A percentile compares a stretch with the other conserved stretches of the same genome.
Evolutionary conservation across 2,888 invertebrate species (phyloP).

Genomic region (Invenusta paracnida): DNA sequence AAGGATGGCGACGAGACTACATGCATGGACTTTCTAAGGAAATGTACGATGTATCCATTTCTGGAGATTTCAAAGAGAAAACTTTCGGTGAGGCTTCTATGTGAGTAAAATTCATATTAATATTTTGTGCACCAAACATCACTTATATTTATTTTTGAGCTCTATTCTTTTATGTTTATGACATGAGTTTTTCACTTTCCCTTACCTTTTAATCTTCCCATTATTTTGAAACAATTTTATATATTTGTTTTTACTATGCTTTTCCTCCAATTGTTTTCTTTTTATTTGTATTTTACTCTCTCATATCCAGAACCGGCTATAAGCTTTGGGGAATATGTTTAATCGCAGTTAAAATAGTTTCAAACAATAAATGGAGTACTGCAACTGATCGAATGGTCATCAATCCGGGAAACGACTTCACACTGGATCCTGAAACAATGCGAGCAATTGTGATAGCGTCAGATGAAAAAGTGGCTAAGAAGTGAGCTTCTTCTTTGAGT

Average conservation of each 20-base stretch:
- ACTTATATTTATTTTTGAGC: too few species aligned
- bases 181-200: too few species aligned
- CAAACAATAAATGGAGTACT: not conserved
- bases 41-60: not conserved
- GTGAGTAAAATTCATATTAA: not conserved
- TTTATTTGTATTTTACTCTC: not conserved
- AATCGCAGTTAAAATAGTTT: not conserved
- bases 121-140: too few species aligned
- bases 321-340: slow-evolving; percentile 21
- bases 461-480: not conserved
- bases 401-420: not conserved
- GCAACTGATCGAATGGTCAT: not conserved
- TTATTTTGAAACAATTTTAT: too few species aligned
- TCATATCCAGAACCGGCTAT: not conserved
- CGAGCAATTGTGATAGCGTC: not conserved
- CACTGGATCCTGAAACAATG: not conserved
- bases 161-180: too few species aligned
- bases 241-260: too few species aligned
- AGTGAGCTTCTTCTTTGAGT: too few species aligned
- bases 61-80: not conserved
- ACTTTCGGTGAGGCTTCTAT: not conserved
- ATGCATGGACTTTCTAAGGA: not conserved
- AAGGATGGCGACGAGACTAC: not conserved
- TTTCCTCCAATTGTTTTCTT: too few species aligned
- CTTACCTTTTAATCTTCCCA: too few species aligned